Conservation (phyloP, 2,888 invertebrate species). For the Halictus ligatus region DNA sequence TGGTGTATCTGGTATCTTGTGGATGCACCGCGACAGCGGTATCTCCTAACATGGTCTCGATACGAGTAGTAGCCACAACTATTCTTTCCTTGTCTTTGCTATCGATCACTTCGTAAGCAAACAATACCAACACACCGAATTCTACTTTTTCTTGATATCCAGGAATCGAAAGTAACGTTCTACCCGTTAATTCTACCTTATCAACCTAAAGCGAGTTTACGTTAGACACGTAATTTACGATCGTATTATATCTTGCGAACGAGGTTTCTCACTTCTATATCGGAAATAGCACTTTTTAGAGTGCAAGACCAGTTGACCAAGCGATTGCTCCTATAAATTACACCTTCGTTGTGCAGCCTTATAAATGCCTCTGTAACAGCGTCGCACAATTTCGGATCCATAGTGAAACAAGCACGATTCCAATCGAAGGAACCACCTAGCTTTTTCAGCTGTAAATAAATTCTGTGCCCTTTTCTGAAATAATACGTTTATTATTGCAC, state of each 20-base stretch:
- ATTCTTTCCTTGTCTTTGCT: conserved; percentile 92
- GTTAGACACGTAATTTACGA: conserved; percentile 18
- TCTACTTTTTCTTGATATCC: conserved; percentile 96
- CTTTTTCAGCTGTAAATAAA: conserved; percentile 93
- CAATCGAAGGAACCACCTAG: conserved; percentile 98
- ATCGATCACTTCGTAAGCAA: conserved; percentile 94
- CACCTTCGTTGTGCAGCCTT: conserved; percentile 92
- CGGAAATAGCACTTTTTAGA: conserved; percentile 98
- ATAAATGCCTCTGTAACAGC: conserved; percentile 98
- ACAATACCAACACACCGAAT: conserved; percentile 96
- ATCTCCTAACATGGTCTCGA: conserved; percentile 99
- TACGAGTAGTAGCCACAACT: conserved; percentile 97
- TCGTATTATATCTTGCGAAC: neutral
- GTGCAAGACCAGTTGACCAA: conserved; percentile 99
- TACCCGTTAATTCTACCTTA: conserved; percentile 94
- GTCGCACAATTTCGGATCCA: conserved; percentile 94
- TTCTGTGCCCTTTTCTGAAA: conserved; percentile 88
- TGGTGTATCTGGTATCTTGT: conserved; percentile 92
- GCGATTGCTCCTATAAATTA: conserved; percentile 96
- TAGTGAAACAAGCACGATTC: conserved; percentile 97
- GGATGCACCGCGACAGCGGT: conserved; percentile 99
- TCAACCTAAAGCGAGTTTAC: conserved; percentile 88
- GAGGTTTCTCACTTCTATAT: conserved; percentile 91
- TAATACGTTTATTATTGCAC: conserved; percentile 7
- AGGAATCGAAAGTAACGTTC: conserved; percentile 94